Percentiles rank a stretch among this genome's conserved stretches.
Conservation (phyloP, 1,140 invertebrate species). For the Camponotus vicinus region DNA sequence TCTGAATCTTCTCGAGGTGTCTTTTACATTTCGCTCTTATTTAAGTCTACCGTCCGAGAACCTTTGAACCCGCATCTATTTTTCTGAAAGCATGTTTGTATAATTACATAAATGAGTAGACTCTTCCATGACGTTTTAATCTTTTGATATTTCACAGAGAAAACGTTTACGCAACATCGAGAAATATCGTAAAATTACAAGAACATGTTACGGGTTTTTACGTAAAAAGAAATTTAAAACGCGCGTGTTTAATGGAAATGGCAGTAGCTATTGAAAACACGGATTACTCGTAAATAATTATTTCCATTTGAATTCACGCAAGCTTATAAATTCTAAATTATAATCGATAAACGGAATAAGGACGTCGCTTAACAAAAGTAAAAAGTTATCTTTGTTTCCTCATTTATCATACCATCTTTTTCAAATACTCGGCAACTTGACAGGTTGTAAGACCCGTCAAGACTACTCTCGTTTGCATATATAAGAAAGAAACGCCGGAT, state of each 20-base stretch:
- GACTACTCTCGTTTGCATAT: background rate
- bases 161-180: background rate
- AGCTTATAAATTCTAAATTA: background rate
- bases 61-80: background rate
- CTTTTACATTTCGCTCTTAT: conserved; percentile 15
- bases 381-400: background rate
- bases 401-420: conserved; percentile 5
- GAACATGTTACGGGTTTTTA: background rate
- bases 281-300: background rate
- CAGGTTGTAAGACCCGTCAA: background rate
- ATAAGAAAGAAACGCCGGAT: conserved; percentile 10
- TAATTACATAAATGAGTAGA: conserved; percentile 26
- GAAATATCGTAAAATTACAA: background rate
- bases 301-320: background rate
- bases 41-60: background rate
- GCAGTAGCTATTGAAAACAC: background rate
- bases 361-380: background rate
- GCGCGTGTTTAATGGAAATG: background rate
- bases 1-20: conserved; percentile 1
- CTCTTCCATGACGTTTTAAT: background rate
- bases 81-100: conserved; percentile 1
- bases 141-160: background rate
- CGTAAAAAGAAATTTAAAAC: background rate
- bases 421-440: conserved; percentile 30
- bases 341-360: background rate